Evolutionary conservation across 2,113 vertebrate genomes (phyloP).

Genomic region (Onychorhynchus coronatus): DNA sequence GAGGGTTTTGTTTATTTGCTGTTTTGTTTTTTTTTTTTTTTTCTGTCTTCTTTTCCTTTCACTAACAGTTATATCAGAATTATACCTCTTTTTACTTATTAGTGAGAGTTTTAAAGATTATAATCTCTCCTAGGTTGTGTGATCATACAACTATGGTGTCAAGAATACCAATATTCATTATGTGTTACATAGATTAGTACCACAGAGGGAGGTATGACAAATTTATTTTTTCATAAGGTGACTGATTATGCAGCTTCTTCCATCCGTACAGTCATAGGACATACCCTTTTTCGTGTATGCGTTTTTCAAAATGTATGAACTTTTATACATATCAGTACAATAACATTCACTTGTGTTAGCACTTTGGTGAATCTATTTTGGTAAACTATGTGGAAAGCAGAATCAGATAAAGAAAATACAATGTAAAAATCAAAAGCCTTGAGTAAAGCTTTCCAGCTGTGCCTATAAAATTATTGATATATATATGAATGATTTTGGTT

Average conservation of each 20-base stretch:
- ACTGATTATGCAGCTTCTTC: neutral
- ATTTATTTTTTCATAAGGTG: neutral
- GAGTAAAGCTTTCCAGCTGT: neutral
- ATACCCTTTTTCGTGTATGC: neutral
- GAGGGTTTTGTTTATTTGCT: neutral
- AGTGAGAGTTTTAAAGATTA: neutral
- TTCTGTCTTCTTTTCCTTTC: neutral
- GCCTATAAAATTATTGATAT: neutral
- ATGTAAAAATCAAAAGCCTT: neutral
- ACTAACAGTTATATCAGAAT: neutral
- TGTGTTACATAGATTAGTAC: neutral
- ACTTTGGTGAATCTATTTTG: neutral
- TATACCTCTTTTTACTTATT: neutral
- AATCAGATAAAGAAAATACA: neutral
- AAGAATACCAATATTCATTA: neutral
- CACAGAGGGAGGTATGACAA: neutral
- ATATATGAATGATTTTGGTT: neutral
- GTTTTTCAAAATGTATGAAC: neutral
- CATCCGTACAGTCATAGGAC: neutral
- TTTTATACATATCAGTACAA: neutral
- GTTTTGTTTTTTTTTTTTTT: too few relatives aligned
- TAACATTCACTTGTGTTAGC: neutral
- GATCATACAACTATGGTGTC: neutral
- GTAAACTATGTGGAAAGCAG: neutral
- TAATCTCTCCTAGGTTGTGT: neutral